phyloP scores from a whole-genome alignment of 2,113 vertebrate genomes.

The Psilopsiagon aurifrons region DNA sequence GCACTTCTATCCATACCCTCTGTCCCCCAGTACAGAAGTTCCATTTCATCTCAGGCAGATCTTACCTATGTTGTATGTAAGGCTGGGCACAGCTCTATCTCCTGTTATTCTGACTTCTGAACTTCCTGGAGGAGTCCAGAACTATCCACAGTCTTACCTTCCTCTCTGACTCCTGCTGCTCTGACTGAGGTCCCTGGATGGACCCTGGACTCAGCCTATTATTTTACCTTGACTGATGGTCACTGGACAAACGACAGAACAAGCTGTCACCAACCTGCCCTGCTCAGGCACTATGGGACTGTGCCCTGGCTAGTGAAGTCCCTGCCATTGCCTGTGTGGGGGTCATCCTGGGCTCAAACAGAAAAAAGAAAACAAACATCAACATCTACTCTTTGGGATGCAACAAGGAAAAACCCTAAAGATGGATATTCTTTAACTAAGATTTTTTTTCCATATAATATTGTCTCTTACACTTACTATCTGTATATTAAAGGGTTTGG shows the following conservation, averaged over 20 bases:
- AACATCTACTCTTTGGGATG: neutral
- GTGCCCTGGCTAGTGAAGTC: neutral
- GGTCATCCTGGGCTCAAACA: neutral
- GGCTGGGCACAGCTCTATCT: neutral
- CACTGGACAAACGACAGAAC: neutral
- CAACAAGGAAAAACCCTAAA: neutral
- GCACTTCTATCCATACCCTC: neutral
- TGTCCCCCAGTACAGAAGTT: neutral
- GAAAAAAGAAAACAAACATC: neutral
- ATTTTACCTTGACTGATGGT: neutral
- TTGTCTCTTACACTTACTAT: neutral
- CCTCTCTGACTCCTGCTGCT: neutral
- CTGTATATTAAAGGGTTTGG: neutral
- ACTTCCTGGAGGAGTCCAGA: neutral
- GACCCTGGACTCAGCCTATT: neutral
- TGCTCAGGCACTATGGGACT: neutral
- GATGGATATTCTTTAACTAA: neutral
- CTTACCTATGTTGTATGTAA: fast-evolving
- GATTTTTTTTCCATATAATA: neutral
- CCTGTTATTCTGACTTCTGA: neutral
- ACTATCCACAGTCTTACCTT: neutral
- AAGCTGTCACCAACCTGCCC: neutral
- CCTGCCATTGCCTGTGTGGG: neutral
- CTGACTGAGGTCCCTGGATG: neutral
- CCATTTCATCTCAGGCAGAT: neutral